A percentile compares a stretch with the other conserved stretches of the same genome.
Conservation (phyloP, 2,797 vertebrate genomes). For the Macropodus opercularis region DNA sequence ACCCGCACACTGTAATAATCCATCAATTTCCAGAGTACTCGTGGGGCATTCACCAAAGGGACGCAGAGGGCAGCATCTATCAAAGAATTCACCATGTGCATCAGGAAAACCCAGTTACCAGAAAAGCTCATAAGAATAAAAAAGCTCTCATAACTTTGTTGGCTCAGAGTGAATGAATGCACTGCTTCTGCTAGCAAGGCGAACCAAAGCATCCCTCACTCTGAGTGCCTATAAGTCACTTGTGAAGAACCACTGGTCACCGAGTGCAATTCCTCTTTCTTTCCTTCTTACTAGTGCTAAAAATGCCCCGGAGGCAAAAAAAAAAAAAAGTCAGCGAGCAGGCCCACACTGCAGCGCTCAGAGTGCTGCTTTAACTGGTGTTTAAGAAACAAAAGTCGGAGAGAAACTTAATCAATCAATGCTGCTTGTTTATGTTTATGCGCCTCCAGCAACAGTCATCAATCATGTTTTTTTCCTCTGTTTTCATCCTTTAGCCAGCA, state of each 20-base stretch:
- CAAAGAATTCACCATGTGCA: slow-evolving; percentile 74
- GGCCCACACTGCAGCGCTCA: slow-evolving; percentile 47
- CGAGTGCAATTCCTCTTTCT: slow-evolving; percentile 72
- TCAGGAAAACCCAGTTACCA: slow-evolving; percentile 76
- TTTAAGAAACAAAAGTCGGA: slow-evolving; percentile 80
- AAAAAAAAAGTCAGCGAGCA: slow-evolving; percentile 54
- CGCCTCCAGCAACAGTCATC: slow-evolving; percentile 74
- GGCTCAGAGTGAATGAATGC: slow-evolving; percentile 73
- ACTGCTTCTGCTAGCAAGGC: slow-evolving; percentile 52
- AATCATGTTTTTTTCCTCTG: slow-evolving; percentile 65
- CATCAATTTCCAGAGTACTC: slow-evolving; percentile 73
- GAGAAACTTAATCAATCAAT: slow-evolving; percentile 82
- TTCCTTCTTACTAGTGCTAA: slow-evolving; percentile 53
- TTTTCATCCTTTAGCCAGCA: slow-evolving; percentile 57
- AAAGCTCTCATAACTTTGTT: slow-evolving; percentile 77
- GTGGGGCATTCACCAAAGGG: slow-evolving; percentile 73
- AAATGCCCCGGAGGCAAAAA: slow-evolving; percentile 63
- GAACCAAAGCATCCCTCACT: slow-evolving; percentile 71
- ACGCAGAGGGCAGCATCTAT: slow-evolving; percentile 77
- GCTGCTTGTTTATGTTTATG: slow-evolving; percentile 80
- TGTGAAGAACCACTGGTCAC: slow-evolving; percentile 74
- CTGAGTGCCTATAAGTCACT: slow-evolving; percentile 79
- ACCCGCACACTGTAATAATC: slow-evolving; percentile 68
- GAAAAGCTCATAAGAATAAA: slow-evolving; percentile 80
- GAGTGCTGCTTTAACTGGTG: slow-evolving; percentile 72